A percentile compares a stretch with the other conserved stretches of the same genome.
Conservation (phyloP, 1,140 invertebrate species). For the Ceratosolen solmsi region DNA sequence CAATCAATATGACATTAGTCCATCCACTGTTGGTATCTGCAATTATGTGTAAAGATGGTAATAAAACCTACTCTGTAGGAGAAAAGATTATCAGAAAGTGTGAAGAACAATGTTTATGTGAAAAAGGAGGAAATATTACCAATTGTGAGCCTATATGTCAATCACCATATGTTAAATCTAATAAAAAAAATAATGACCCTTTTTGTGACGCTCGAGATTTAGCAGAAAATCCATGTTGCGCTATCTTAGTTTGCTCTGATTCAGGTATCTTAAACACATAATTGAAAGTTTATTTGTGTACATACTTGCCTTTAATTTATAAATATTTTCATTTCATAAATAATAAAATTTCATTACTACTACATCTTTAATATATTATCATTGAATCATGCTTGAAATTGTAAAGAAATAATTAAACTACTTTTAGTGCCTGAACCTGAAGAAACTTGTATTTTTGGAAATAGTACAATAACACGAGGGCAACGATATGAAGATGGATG, state of each 20-base stretch:
- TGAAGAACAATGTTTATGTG: conserved; percentile 81
- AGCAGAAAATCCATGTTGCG: conserved; percentile 85
- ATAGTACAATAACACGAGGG: conserved; percentile 81
- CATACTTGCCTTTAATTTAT: too few species aligned
- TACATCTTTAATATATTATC: background rate
- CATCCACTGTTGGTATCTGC: conserved; percentile 53
- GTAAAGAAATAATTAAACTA: background rate
- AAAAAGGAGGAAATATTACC: conserved; percentile 74
- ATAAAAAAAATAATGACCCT: conserved; percentile 79
- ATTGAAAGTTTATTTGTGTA: too few species aligned
- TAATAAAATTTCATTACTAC: background rate
- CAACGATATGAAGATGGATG: conserved; percentile 86
- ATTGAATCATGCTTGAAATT: too few species aligned
- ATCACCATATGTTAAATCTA: conserved; percentile 77
- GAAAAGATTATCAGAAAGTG: conserved; percentile 80
- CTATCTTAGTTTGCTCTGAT: conserved; percentile 78
- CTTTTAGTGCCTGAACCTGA: conserved; percentile 64
- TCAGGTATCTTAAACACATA: conserved; percentile 72
- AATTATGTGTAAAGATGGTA: conserved; percentile 80
- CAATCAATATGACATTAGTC: conserved; percentile 41
- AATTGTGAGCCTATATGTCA: conserved; percentile 81
- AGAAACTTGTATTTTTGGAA: conserved; percentile 83
- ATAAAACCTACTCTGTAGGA: conserved; percentile 81
- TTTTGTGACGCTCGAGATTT: conserved; percentile 80
- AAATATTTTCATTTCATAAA: background rate